Base-by-base conservation (phyloP, 2,888 invertebrate species). In the Ceraclea dissimilis region DNA sequence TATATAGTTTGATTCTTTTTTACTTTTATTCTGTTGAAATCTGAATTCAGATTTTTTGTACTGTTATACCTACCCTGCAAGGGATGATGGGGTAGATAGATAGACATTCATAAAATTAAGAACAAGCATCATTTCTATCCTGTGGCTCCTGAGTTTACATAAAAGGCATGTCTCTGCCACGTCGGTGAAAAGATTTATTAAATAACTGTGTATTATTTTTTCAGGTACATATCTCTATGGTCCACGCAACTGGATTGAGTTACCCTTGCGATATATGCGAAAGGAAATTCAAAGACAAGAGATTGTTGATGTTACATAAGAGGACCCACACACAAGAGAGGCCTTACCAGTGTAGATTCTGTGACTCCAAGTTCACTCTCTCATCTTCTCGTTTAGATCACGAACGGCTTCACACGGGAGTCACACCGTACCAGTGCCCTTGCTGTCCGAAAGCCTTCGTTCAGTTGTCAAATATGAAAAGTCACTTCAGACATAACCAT, bases 391-490 rank as follows among this genome's bases (percentile, higher is more conserved):
- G 18, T 6, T 4, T n/a, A 6, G 47, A 47, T 11, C 47, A 47
- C 13, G 47, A 47, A 19, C 2, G 47, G 19, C 20, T 47, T 18
- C 47, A 47, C 18, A 47, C 47, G 11, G 47, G 47, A 19, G 47
- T n/a, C 17, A 47, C 47, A 5, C 47, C 47, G 10, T 47, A 47
- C 16, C 17, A 47, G 47, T 47, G 47, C 47, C 47, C 47, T 18
- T 18, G 19, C 18, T 47, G 47, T 19, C 47, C 47, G 4, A 47
- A 47, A 20, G 47, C 47, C 47, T 47, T 18, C 13, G 47, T 16
- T 17, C 47, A 47, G 47, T 13, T 47, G 2, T 47, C 18, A 5
- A 47, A 47, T 47, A 47, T 47, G 47, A 47, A 47, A 47, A 47
- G 47, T 13, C 47, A 47, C 47, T 47, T 47, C 20, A 6, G 19